These are phyloP conservation scores for rabbit (Oryctolagus cuniculus) DNA, from an alignment of 2,113 vertebrate genomes.

Conservation along the genomic window DNA sequence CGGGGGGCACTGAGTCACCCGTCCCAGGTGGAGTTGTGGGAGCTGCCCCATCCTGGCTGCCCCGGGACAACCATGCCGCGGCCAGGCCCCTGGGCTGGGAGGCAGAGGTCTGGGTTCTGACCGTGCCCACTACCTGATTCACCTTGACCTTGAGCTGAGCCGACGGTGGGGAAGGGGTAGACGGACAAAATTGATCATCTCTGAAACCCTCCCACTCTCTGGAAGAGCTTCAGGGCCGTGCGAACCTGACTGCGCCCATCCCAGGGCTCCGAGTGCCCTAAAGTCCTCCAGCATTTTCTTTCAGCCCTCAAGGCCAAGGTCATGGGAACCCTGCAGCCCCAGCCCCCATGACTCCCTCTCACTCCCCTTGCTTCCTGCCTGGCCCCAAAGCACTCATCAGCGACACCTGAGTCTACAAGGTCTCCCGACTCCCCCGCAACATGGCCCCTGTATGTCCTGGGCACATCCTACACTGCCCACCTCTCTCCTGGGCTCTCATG, in stretches of 20 bases:
- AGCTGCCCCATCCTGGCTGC: neutral
- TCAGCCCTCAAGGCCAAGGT: too few species aligned
- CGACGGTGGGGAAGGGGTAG: neutral
- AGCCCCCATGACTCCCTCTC: too few species aligned
- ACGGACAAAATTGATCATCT: neutral
- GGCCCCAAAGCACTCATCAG: too few species aligned
- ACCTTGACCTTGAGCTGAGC: neutral
- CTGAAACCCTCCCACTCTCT: neutral
- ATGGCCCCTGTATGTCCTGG: too few species aligned
- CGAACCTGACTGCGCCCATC: neutral
- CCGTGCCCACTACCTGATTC: neutral
- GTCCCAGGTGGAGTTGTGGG: neutral
- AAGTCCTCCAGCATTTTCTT: too few species aligned
- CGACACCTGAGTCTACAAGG: neutral
- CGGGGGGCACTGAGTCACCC: neutral
- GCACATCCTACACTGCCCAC: accelerated
- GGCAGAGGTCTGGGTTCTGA: neutral
- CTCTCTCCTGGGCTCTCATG: neutral
- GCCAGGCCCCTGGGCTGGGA: neutral
- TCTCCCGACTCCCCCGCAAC: neutral
- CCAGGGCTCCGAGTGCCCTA: too few species aligned
- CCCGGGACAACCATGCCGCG: accelerated
- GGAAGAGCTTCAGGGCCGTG: neutral
- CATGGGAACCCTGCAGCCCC: too few species aligned
- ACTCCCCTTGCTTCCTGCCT: neutral